Evolutionary conservation across 2,888 invertebrate genomes (phyloP).

Genomic region (Idaea straminata): DNA sequence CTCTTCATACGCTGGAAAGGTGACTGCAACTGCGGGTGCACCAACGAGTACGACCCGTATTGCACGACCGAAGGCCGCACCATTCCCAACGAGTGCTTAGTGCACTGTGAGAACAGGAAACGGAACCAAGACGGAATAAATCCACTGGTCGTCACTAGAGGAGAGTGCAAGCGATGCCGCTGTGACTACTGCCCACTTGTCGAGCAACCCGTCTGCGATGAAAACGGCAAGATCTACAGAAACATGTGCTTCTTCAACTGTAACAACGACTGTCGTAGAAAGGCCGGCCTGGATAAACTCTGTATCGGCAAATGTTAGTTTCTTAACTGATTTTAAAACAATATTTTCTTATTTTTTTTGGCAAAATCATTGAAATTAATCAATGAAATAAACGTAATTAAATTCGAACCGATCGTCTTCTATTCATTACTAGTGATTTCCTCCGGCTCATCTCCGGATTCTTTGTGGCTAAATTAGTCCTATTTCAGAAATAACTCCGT

Average conservation of each 20-base stretch:
- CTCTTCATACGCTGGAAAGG: slow-evolving; percentile 27
- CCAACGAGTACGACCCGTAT: slow-evolving; percentile 27
- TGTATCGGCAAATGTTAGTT: slow-evolving; percentile 13
- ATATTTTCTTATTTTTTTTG: not conserved
- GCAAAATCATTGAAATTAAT: not conserved
- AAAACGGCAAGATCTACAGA: slow-evolving; percentile 35
- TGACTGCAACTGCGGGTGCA: slow-evolving; percentile 36
- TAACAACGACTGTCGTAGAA: slow-evolving; percentile 28
- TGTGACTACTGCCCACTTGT: slow-evolving; percentile 24
- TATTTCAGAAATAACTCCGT: slow-evolving; percentile 30
- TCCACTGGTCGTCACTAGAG: slow-evolving; percentile 8
- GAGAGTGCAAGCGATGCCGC: slow-evolving; percentile 12
- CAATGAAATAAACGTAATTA: slow-evolving; percentile 3
- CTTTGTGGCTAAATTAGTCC: slow-evolving; percentile 30
- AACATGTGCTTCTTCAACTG: slow-evolving; percentile 41
- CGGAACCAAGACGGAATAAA: slow-evolving; percentile 11
- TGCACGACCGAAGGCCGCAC: slow-evolving; percentile 38
- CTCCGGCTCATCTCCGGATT: slow-evolving; percentile 11
- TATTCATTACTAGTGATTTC: slow-evolving; percentile 11
- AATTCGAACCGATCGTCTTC: slow-evolving; percentile 16
- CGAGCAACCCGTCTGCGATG: slow-evolving; percentile 39
- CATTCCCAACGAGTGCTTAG: slow-evolving; percentile 35
- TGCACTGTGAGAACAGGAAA: slow-evolving; percentile 37
- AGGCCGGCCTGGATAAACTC: slow-evolving; percentile 18
- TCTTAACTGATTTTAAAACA: not conserved